Percentiles rank a stretch among this genome's conserved stretches.
These are phyloP conservation scores for Prochilodus magdalenae DNA, from an alignment of 2,113 vertebrate genomes.

Conservation along the genomic window DNA sequence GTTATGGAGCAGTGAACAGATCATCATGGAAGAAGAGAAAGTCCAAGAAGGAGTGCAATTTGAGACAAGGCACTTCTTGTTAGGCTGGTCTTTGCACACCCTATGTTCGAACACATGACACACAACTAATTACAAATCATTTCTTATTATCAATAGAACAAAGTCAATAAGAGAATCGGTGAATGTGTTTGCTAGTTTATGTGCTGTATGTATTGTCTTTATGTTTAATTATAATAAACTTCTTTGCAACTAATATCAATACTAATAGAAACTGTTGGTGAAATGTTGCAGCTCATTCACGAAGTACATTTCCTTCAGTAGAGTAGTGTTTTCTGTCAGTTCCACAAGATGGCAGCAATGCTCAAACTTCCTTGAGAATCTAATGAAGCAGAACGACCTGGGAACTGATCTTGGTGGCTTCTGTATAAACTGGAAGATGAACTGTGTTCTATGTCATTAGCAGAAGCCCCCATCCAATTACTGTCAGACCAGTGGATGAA, in stretches of 20 bases:
- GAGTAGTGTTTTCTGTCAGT: not conserved
- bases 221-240: not conserved
- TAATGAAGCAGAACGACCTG: not conserved
- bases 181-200: not conserved
- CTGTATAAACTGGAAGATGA: no score
- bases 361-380: not conserved
- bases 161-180: no score
- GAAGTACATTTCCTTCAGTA: not conserved
- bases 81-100: not conserved
- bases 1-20: not conserved
- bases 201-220: not conserved
- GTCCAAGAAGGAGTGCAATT: not conserved
- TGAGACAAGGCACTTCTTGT: not conserved
- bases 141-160: no score
- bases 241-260: no score
- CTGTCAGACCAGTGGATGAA: no score
- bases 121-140: not conserved
- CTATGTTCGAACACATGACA: not conserved
- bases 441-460: no score
- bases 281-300: not conserved
- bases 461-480: no score
- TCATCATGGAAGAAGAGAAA: not conserved
- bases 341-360: constrained; percentile 38
- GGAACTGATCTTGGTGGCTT: no score
- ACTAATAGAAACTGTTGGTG: not conserved